Evolutionary conservation across 2,888 invertebrate genomes (phyloP), one percentile per base, ranked within the genome.

Genomic region (Lasioglossum leucozonium): DNA sequence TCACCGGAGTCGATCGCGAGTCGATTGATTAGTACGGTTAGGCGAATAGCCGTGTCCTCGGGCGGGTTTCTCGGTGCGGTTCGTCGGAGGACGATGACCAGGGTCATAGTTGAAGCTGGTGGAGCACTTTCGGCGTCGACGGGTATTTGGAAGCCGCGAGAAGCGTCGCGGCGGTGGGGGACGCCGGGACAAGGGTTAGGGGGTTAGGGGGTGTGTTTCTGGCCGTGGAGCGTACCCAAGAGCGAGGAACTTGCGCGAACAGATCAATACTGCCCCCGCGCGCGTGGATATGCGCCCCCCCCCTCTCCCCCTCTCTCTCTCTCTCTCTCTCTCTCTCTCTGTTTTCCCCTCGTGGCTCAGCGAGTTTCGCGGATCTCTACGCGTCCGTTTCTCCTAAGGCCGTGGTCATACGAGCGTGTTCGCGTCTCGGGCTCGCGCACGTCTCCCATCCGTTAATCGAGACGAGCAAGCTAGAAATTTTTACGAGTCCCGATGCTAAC

Each of bases 211-310:
- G 55, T 22, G 42, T 47, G 76, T 47, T 78, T 87, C 84, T 72
- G 81, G 72, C 67, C 83, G 88, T 87, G 81, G 87, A 89, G 84
- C 85, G 76, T 87, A 84, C 80, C 86, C 90, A 82, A 90, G 90
- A 87, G 90, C 81, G 90, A 84, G 87, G 93, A 93, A 93, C 92
- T 93, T 93, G 93, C 93, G 94, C 94, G 94, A 89, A 91, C 92
- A 92, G 93, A 94, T 94, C 94, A 94, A 94, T 94, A 94, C 93
- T 89, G 89, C 89, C 91, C 91, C 93, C 51, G 51, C 88, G 91
- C 93, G 91, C 93, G 92, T 93, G 93, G 92, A 92, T 91, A 84
- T 87, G 81, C 81, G 87, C 82, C 87, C 86, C 92, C n/a, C n/a
- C n/a, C n/a, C n/a, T n/a, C n/a, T n/a, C n/a, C n/a, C n/a, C n/a